Evolutionary conservation across 2,113 vertebrate species (phyloP).

Genomic region (Bagarius yarrelli): DNA sequence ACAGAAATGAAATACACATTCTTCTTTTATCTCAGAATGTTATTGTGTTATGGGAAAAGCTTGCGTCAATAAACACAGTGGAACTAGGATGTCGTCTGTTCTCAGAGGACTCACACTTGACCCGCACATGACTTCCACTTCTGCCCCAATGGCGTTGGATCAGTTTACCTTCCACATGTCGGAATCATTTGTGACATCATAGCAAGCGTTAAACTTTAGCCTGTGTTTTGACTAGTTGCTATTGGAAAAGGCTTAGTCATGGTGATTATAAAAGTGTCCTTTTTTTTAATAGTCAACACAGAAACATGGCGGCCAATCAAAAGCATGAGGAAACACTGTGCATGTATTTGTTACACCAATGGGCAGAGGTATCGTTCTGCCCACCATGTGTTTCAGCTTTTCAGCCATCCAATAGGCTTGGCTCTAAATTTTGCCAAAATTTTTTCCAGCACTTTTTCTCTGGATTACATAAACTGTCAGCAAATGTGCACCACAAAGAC

Average conservation of each 20-base stretch:
- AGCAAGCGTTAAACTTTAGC: background rate
- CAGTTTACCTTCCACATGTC: too few relatives aligned
- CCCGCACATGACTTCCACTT: background rate
- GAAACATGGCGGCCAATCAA: background rate
- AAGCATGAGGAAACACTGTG: background rate
- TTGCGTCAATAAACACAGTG: conserved; percentile 2
- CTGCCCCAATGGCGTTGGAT: background rate
- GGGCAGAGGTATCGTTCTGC: background rate
- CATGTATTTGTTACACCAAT: background rate
- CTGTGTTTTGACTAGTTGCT: background rate
- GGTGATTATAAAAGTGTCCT: background rate
- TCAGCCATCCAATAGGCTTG: background rate
- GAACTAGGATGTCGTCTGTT: background rate
- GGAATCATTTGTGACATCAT: too few relatives aligned
- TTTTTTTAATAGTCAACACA: background rate
- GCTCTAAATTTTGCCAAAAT: background rate
- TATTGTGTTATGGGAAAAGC: background rate
- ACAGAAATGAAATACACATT: too few relatives aligned
- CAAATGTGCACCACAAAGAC: background rate
- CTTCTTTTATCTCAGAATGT: background rate
- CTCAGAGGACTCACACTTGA: background rate
- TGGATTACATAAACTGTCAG: background rate
- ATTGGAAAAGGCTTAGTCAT: background rate
- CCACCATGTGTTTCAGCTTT: conserved; percentile 9
- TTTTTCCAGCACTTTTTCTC: background rate